Percentiles rank a stretch among this genome's conserved stretches.
Evolutionary conservation across 2,113 vertebrate genomes (phyloP).

Genomic region (Bostrychus sinensis): DNA sequence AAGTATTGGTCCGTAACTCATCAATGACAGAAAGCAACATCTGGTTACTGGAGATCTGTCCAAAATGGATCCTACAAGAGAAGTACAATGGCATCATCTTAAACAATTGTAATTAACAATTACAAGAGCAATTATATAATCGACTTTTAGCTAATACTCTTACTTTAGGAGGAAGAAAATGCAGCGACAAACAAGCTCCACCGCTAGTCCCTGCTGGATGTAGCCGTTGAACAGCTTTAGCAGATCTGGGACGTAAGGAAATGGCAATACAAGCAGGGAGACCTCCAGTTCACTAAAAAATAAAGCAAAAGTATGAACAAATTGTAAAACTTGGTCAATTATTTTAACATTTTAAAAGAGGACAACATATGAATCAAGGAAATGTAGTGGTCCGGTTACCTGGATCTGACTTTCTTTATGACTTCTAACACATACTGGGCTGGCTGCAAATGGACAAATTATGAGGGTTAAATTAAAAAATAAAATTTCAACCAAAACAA

Average conservation of each 20-base stretch:
- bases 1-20: slow-evolving; percentile 87
- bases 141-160: background rate
- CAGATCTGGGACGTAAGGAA: slow-evolving; percentile 90
- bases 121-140: background rate
- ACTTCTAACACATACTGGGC: slow-evolving; percentile 89
- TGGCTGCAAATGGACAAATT: slow-evolving; percentile 76
- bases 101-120: background rate
- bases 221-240: slow-evolving; percentile 87
- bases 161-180: slow-evolving; percentile 96
- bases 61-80: slow-evolving; percentile 89
- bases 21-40: slow-evolving; percentile 92
- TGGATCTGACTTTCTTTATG: slow-evolving; percentile 93
- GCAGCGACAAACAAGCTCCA: slow-evolving; percentile 93
- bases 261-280: slow-evolving; percentile 92
- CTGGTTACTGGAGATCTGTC: slow-evolving; percentile 93
- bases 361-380: background rate
- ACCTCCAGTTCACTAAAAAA: slow-evolving; percentile 90
- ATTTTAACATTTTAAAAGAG: background rate
- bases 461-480: background rate
- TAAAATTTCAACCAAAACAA: too few relatives aligned
- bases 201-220: slow-evolving; percentile 83
- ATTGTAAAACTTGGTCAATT: background rate
- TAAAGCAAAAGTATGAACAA: background rate
- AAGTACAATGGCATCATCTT: background rate
- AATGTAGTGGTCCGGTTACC: slow-evolving; percentile 76